Evolutionary conservation across 2,888 invertebrate species (phyloP), one percentile per base, ranked within the genome.

Genomic region (Tridacna crocea): DNA sequence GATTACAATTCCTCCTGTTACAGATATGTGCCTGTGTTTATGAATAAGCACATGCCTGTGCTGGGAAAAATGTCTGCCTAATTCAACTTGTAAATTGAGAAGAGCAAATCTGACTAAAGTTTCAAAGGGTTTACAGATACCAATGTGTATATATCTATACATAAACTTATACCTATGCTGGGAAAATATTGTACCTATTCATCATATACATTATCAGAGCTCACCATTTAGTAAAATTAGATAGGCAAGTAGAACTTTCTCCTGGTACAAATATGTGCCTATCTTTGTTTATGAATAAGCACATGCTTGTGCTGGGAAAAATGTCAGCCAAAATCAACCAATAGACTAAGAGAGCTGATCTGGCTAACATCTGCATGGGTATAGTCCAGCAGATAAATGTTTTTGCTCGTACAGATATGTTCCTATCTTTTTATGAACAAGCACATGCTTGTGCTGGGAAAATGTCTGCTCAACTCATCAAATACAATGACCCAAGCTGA

Each of bases 251-350:
- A n/a, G n/a, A n/a, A n/a, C n/a, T 27, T n/a, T 12, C 27, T 27
- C 66, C 46, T 74, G 4, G 48, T 63, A 75, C 74, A 51, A 27
- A 26, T 63, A 0, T 70, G 70, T 48, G 77, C 68, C 61, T 77
- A 58, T 19, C 27, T n/a, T 2, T 1, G 22, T 15, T 24, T 27
- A 13, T 51, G 17, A 65, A 74, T 74, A 51, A 82, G 82, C 79
- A 79, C 82, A 82, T 82, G 82, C 72, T 78, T 78, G 82, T 82
- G 75, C 78, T 75, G 63, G 75, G 77, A 70, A 47, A 12, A 75
- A 61, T 66, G 48, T 15, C 24, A 22, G 10, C 19, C 74, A 19
- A 27, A 58, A 10, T 72, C 36, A 36, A 2, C 36, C 2, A 4
- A 8, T 36, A 36, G 36, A 36, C 36, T 36, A 4, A 4, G 36